Base-by-base conservation (phyloP, 2,888 invertebrate genomes). In the Pharmacophagus antenor region DNA sequence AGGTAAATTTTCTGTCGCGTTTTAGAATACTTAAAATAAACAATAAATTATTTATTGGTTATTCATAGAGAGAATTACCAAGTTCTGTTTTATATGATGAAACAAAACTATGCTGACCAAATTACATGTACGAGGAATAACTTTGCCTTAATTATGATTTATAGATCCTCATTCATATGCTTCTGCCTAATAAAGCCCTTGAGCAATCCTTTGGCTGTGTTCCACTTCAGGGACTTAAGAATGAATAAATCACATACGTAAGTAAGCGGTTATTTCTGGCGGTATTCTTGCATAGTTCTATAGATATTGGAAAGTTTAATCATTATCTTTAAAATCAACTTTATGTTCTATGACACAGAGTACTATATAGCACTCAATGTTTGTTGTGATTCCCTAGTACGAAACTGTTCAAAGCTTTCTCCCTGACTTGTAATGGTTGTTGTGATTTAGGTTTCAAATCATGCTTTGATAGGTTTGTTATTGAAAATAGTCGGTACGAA, bases 191-290 rank as follows among this genome's bases (percentile, higher is more conserved):
- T 53, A 17, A 58, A 47, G 47, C 58, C 48, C 47, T 53, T n/a
- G 41, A 41, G 37, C 20, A 25, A 47, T 50, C 18, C 20, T 42
- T n/a, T 53, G 41, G 48, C 22, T 53, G 50, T 18, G 42, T 51
- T 51, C 53, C 49, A 55, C 31, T 59, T 54, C 17, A 59, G 54
- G 49, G 42, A 59, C 54, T 54, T 59, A 49, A 58, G 41, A 48
- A 48, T 54, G 42, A 55, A 59, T 59, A 55, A 59, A 59, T 59
- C 49, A 54, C 49, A 54, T 54, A 54, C 42, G 54, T 47, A 52
- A 18, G 58, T 49, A 54, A 18, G 49, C 44, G 49, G 49, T 20
- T 59, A 59, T 49, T 59, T 54, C 54, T 42, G 49, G 50, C 27
- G 27, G 47, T 55, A 48, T 27, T 42, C 31, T 27, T 49, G 7